Percentiles rank a stretch among this genome's conserved stretches.
Conservation (phyloP, 2,888 invertebrate genomes). For the Polyommatus icarus region DNA sequence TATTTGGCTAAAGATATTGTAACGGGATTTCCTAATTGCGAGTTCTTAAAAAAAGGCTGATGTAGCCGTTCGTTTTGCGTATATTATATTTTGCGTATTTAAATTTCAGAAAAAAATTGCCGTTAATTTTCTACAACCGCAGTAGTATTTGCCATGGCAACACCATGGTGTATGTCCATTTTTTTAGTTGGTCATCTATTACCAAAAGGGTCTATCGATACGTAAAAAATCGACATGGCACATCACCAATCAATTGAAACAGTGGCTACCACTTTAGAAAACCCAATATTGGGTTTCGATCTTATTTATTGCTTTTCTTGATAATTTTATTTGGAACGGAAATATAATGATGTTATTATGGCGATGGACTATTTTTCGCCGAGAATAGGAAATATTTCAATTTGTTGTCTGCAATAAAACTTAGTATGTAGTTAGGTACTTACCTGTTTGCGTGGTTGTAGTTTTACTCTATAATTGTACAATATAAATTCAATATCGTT, state of each 20-base stretch:
- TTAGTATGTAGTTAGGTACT: background rate
- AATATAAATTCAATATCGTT: too few relatives aligned
- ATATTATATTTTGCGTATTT: too few relatives aligned
- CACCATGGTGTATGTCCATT: too few relatives aligned
- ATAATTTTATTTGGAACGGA: slow-evolving; percentile 38
- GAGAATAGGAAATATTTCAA: background rate
- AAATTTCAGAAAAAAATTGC: too few relatives aligned
- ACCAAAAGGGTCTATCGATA: background rate
- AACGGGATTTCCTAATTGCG: too few relatives aligned
- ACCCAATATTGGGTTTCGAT: slow-evolving; percentile 56
- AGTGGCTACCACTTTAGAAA: slow-evolving; percentile 50
- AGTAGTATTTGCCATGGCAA: too few relatives aligned
- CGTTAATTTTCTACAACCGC: too few relatives aligned
- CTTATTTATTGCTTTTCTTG: slow-evolving; percentile 44
- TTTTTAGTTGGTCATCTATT: background rate
- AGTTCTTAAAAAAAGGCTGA: too few relatives aligned
- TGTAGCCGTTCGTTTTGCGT: too few relatives aligned
- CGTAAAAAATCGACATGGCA: slow-evolving; percentile 30
- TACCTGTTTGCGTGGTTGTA: too few relatives aligned
- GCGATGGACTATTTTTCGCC: background rate
- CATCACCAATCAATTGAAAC: slow-evolving; percentile 47
- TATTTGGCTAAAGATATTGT: too few relatives aligned
- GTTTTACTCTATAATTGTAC: too few relatives aligned
- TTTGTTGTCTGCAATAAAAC: background rate
- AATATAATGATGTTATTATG: slow-evolving; percentile 23